Evolutionary conservation across 1,140 invertebrate species (phyloP).

Genomic region (Zelostemma sp.): DNA sequence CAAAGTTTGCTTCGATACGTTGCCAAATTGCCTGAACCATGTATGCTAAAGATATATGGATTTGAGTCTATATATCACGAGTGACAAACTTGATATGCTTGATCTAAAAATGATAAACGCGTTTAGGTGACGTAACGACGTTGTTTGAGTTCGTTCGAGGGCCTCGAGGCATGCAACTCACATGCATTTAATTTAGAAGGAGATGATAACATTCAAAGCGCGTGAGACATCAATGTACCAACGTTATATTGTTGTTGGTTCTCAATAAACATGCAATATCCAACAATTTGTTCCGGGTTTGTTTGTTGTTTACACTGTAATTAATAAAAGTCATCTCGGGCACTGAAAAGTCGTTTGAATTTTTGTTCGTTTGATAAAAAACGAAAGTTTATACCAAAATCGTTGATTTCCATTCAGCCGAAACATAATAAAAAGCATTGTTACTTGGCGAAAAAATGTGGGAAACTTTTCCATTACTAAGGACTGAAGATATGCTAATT

Average conservation of each 20-base stretch:
- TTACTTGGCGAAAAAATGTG: no score
- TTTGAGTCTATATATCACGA: constrained; percentile 29
- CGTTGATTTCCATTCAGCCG: no score
- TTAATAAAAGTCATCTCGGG: no score
- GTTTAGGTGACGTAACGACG: constrained; percentile 14
- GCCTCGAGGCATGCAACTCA: constrained; percentile 18
- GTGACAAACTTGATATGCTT: constrained; percentile 18
- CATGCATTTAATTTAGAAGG: constrained; percentile 30
- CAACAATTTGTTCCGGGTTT: no score
- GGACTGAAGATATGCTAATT: no score
- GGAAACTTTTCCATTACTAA: no score
- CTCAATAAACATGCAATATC: no score
- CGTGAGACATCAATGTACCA: constrained; percentile 11
- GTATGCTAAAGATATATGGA: constrained; percentile 23
- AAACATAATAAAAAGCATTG: no score
- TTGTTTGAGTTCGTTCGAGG: constrained; percentile 23
- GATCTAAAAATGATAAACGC: constrained; percentile 28
- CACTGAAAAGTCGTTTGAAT: no score
- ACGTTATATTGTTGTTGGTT: constrained; percentile 4
- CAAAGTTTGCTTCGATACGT: constrained; percentile 24
- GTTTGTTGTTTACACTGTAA: neutral
- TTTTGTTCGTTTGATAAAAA: neutral
- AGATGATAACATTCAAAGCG: constrained; percentile 22
- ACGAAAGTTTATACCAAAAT: no score
- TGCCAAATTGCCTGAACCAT: constrained; percentile 11